Conservation (phyloP, 2,797 vertebrate genomes). For the Hemitrygon akajei region DNA sequence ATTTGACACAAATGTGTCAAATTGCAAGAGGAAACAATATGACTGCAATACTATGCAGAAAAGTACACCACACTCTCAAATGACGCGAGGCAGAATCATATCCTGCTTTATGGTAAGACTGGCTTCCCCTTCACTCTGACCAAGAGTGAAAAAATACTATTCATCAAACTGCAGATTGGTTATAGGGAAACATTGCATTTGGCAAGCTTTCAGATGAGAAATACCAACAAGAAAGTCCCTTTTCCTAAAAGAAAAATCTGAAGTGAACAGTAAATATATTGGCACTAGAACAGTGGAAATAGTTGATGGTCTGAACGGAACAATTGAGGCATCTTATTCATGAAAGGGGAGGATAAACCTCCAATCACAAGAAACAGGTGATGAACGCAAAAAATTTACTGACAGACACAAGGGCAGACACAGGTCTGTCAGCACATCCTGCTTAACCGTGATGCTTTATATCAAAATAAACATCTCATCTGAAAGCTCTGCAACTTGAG, state of each 20-base stretch:
- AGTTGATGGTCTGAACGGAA: background rate
- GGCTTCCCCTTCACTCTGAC: background rate
- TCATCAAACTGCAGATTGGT: background rate
- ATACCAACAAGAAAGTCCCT: background rate
- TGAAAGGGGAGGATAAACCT: background rate
- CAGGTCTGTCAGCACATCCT: background rate
- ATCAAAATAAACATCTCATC: background rate
- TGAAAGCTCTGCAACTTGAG: background rate
- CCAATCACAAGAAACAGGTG: too few species aligned
- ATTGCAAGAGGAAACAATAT: background rate
- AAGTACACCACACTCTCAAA: background rate
- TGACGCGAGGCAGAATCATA: conserved; percentile 16
- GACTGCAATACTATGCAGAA: background rate
- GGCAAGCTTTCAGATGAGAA: background rate
- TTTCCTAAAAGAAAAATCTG: background rate
- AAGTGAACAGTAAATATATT: background rate
- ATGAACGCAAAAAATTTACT: background rate
- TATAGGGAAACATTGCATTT: background rate
- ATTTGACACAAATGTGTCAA: background rate
- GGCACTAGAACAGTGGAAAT: background rate
- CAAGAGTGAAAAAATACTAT: background rate
- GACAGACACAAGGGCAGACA: background rate
- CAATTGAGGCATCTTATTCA: background rate
- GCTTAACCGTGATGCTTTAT: background rate
- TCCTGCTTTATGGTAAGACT: background rate